A percentile compares a stretch with the other conserved stretches of the same genome.
Conservation (phyloP, 2,888 invertebrate species). For the Coremacera marginata region DNA sequence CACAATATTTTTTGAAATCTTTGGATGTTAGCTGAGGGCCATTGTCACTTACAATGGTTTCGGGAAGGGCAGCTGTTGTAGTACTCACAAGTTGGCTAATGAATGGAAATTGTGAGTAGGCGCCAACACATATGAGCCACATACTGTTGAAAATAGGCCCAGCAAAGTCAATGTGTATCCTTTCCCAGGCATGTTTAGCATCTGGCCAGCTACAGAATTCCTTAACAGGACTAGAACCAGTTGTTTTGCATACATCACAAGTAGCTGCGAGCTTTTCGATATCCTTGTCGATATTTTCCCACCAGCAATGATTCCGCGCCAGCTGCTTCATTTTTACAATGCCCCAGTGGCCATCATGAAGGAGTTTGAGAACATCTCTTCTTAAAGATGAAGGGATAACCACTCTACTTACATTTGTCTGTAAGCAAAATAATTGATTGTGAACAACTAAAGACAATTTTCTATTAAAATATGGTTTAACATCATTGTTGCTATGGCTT, state of each 20-base stretch:
- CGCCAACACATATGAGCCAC: slow-evolving; percentile 47
- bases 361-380: neutral
- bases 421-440: neutral
- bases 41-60: slow-evolving; percentile 50
- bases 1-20: slow-evolving; percentile 48
- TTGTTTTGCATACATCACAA: slow-evolving; percentile 40
- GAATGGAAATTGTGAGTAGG: slow-evolving; percentile 41
- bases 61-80: slow-evolving; percentile 51
- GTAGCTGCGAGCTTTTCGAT: slow-evolving; percentile 22
- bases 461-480: neutral
- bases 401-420: slow-evolving; percentile 36
- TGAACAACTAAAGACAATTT: slow-evolving; percentile 17
- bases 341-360: neutral
- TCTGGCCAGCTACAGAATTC: slow-evolving; percentile 45
- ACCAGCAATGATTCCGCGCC: slow-evolving; percentile 19
- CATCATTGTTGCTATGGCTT: neutral
- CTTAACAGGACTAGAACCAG: slow-evolving; percentile 29
- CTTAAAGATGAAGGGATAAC: neutral
- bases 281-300: slow-evolving; percentile 37
- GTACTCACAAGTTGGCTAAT: slow-evolving; percentile 45
- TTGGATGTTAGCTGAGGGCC: slow-evolving; percentile 47
- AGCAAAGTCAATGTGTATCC: slow-evolving; percentile 68
- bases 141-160: slow-evolving; percentile 56
- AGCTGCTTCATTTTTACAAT: neutral
- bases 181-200: slow-evolving; percentile 57